Base-by-base conservation (phyloP, 2,888 invertebrate species). In the Phytoseiulus persimilis region DNA sequence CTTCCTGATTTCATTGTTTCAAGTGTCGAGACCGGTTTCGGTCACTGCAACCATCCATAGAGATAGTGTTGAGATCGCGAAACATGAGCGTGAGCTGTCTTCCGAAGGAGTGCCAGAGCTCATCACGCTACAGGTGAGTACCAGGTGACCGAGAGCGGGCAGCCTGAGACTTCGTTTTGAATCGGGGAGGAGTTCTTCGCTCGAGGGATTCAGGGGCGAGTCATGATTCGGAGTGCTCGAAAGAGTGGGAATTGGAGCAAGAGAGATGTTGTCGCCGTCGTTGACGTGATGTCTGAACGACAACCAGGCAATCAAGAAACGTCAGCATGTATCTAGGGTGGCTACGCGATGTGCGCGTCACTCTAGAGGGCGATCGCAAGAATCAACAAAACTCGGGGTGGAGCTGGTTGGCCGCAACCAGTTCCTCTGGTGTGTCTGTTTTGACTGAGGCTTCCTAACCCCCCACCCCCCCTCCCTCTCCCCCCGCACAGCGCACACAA, bases 21-120 rank as follows among this genome's bases (percentile, higher is more conserved):
- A 87, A 45, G 28, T 87, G n/a, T 33, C 87, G 28, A 33, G 87
- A 3, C 87, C 87, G 28, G 87, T 87, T 14, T 39, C 45, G 6
- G 32, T 87, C 45, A 87, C 87, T 9, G 87, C 87, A 33, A 87
- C 87, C 31, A 45, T 87, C 33, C 87, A 87, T 87, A 33, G 87
- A 28, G 87, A 87, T 33, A 45, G 87, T 11, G 87, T 87, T 45
- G 87, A 87, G 18, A 87, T 87, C 23, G 87, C 87, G 31, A 87
- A 87, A 87, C 32, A 39, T 9, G 87, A 87, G 33, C 32, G 33
- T 6, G 87, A 87, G 18, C 23, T 87, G n/a, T 33, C 87, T 32
- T 32, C 87, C 87, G 87, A 87, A 32, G 39, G 87, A n/a, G 87
- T 87, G 28, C 87, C 87, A 33, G 87, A 87, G 31, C 87, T 87